Evolutionary conservation across 2,888 invertebrate species (phyloP).

Genomic region (Beris morrisii): DNA sequence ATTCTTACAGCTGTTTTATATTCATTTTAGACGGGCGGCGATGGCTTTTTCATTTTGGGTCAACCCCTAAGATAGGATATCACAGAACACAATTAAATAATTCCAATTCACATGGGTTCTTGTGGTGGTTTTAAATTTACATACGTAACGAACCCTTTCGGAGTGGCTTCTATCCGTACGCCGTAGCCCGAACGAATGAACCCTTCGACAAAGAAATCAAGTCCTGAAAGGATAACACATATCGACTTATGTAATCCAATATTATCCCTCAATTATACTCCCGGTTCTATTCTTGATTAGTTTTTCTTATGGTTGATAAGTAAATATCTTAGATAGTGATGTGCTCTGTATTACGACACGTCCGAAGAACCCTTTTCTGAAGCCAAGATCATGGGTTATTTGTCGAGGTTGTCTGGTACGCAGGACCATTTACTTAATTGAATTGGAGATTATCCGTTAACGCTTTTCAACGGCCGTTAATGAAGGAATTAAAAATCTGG

Average conservation of each 20-base stretch:
- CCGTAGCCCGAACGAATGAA: background rate
- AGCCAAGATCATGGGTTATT: background rate
- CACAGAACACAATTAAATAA: slow-evolving; percentile 35
- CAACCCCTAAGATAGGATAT: slow-evolving; percentile 2
- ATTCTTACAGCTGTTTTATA: slow-evolving; percentile 11
- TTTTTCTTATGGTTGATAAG: slow-evolving; percentile 17
- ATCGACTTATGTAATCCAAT: slow-evolving; percentile 37
- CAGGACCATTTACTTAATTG: slow-evolving; percentile 33
- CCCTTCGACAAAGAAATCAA: slow-evolving; percentile 24
- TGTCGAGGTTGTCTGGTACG: background rate
- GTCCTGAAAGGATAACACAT: slow-evolving; percentile 31
- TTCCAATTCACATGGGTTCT: slow-evolving; percentile 33
- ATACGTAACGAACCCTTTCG: slow-evolving; percentile 35
- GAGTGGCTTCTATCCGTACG: background rate
- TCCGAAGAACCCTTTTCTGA: background rate
- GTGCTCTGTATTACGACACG: background rate
- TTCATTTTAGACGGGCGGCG: slow-evolving; percentile 5
- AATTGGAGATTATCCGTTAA: slow-evolving; percentile 37
- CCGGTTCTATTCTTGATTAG: slow-evolving; percentile 30
- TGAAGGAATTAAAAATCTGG: slow-evolving; percentile 33
- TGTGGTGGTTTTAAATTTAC: slow-evolving; percentile 34
- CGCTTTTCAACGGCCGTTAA: slow-evolving; percentile 29
- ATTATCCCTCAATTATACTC: slow-evolving; percentile 35
- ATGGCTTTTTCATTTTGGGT: slow-evolving; percentile 12
- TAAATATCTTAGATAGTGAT: background rate